phyloP scores from a whole-genome alignment of 2,888 invertebrate genomes.

The Lycophotia porphyrea region DNA sequence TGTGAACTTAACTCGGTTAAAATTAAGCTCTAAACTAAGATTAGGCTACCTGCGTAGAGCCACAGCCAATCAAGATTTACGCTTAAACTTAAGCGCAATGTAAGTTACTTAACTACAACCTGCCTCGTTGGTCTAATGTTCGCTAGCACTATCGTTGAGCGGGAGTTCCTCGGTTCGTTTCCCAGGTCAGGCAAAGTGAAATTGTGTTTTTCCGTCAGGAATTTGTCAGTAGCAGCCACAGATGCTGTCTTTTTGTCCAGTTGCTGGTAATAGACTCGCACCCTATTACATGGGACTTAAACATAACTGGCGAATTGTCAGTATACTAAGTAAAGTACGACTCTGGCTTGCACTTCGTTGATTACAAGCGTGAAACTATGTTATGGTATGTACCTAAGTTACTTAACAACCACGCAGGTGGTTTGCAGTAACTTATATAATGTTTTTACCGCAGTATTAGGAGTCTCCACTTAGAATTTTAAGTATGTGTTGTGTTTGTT shows the following conservation, averaged over 20 bases:
- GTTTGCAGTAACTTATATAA: slow-evolving; percentile 53
- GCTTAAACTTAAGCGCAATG: slow-evolving; percentile 28
- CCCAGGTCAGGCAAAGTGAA: background rate
- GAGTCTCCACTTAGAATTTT: slow-evolving; percentile 38
- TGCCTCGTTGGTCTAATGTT: background rate
- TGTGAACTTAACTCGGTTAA: background rate
- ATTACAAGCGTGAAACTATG: background rate
- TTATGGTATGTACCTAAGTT: background rate
- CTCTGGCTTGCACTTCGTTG: background rate
- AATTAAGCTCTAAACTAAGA: slow-evolving; percentile 53
- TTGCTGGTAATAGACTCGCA: background rate
- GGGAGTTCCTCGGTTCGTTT: background rate
- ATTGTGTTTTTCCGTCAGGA: background rate
- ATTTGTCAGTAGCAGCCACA: background rate
- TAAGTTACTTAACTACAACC: slow-evolving; percentile 28
- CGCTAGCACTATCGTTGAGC: background rate
- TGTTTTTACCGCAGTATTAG: slow-evolving; percentile 44
- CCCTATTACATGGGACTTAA: background rate
- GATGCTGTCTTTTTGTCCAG: background rate
- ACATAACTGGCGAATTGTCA: background rate
- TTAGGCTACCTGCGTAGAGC: slow-evolving; percentile 34
- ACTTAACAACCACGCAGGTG: slow-evolving; percentile 32
- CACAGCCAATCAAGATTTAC: slow-evolving; percentile 49
- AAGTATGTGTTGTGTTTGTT: slow-evolving; percentile 8
- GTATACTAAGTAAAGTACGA: background rate